Percentiles rank a stretch among this genome's conserved stretches.
phyloP scores from a whole-genome alignment of 2,797 vertebrate genomes.

The Amblyopsis hoosieri region DNA sequence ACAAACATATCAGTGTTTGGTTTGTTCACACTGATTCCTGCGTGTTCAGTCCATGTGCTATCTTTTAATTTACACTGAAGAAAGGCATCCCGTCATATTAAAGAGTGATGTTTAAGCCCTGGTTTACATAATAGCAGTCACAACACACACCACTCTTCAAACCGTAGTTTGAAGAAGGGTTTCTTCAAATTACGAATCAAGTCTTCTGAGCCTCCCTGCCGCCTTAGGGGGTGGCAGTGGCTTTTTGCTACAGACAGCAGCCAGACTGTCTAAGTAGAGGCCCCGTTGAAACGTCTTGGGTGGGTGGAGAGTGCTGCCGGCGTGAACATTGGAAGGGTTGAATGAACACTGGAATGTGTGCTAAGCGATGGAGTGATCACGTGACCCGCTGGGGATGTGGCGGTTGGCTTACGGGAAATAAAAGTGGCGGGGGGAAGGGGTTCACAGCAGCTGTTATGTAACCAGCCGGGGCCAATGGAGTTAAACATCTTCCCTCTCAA shows the following conservation, averaged over 20 bases:
- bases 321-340: constrained; percentile 44
- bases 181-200: constrained; percentile 26
- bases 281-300: constrained; percentile 2
- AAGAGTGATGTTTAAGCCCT: background rate
- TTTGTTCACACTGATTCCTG: too few relatives aligned
- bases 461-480: constrained; percentile 18
- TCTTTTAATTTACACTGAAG: too few relatives aligned
- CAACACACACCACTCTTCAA: too few relatives aligned
- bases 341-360: constrained; percentile 73
- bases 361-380: constrained; percentile 70
- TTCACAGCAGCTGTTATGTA: constrained; percentile 64
- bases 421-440: constrained; percentile 47
- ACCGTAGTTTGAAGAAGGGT: background rate
- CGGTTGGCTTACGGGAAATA: constrained; percentile 60
- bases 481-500: background rate
- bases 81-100: background rate
- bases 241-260: constrained; percentile 1
- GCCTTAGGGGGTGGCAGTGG: constrained; percentile 13
- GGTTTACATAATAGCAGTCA: background rate
- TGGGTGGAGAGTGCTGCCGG: constrained; percentile 10
- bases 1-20: background rate
- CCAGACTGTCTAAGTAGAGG: constrained; percentile 32
- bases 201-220: constrained; percentile 13
- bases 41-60: too few relatives aligned
- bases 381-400: constrained; percentile 57